Conservation (phyloP, 2,888 invertebrate species). For the Disparrhopalites patrizii region DNA sequence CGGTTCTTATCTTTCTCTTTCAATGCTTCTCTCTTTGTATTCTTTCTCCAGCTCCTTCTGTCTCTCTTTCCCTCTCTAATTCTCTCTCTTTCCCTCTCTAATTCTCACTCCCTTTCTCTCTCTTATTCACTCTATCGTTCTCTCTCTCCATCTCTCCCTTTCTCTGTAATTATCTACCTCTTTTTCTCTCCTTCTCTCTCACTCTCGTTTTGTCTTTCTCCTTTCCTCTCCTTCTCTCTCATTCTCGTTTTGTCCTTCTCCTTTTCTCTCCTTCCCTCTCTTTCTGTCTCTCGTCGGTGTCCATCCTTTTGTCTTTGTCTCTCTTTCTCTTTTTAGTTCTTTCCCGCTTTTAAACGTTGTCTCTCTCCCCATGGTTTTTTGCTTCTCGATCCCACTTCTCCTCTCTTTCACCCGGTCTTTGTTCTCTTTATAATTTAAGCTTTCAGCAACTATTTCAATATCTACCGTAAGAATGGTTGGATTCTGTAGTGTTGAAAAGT, state of each 20-base stretch:
- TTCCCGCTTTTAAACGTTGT: not conserved
- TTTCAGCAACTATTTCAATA: too few species aligned
- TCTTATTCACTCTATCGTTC: too few species aligned
- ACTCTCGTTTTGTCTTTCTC: not conserved
- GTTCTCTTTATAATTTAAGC: too few species aligned
- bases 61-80: too few species aligned
- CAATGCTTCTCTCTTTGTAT: too few species aligned
- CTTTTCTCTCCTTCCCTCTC: not conserved
- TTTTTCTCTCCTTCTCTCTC: not conserved
- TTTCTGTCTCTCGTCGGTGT: not conserved
- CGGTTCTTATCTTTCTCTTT: too few species aligned
- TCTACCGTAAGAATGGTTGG: too few species aligned
- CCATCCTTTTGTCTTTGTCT: not conserved
- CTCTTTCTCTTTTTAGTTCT: not conserved
- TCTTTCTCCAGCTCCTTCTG: too few species aligned
- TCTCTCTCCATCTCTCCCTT: not conserved
- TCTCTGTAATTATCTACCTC: slow-evolving; percentile 1
- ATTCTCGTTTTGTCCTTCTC: not conserved
- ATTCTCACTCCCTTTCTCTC: not conserved
- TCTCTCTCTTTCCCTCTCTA: not conserved
- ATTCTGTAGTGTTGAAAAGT: too few species aligned
- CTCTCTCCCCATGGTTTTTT: too few species aligned
- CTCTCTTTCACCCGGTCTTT: too few species aligned
- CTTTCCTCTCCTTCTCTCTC: not conserved
- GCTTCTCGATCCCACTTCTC: too few species aligned